phyloP scores from a whole-genome alignment of 53 echinoderm and acorn worm genomes.

The Echinometra lucunter region DNA sequence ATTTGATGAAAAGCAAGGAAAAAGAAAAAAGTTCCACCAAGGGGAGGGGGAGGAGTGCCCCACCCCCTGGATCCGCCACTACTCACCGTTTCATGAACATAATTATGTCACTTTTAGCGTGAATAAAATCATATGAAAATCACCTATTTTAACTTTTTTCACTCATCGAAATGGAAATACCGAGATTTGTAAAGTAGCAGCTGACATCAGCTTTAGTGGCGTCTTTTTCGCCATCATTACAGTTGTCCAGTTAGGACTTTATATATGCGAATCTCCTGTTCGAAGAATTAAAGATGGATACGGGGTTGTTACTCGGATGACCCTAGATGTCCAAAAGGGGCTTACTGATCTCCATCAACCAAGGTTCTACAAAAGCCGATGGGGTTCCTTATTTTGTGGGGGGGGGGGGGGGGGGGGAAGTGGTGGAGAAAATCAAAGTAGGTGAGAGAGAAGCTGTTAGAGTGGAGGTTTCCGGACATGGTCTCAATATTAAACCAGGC shows the following conservation, averaged over 20 bases:
- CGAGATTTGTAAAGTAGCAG: slow-evolving; percentile 73
- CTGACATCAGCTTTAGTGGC: slow-evolving; percentile 90
- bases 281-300: slow-evolving; percentile 74
- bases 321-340: slow-evolving; percentile 79
- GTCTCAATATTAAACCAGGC: no score
- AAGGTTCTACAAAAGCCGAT: slow-evolving; percentile 78
- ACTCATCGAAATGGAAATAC: slow-evolving; percentile 80
- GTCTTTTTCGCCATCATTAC: slow-evolving; percentile 86
- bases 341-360: slow-evolving; percentile 75
- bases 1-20: no score
- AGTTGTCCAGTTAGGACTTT: slow-evolving; percentile 72
- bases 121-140: no score
- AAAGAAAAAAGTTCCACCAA: no score
- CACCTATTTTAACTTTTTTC: not conserved
- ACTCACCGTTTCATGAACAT: no score
- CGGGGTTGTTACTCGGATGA: slow-evolving; percentile 79
- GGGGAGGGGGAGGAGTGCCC: no score
- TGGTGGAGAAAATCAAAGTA: slow-evolving; percentile 72
- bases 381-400: slow-evolving; percentile 69
- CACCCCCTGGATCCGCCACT: no score
- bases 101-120: no score
- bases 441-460: slow-evolving; percentile 82
- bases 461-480: slow-evolving; percentile 85
- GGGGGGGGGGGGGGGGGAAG: slow-evolving; percentile 64
- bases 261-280: slow-evolving; percentile 72